Evolutionary conservation across 1,140 invertebrate species (phyloP), one percentile per base, ranked within the genome.

Genomic region (Spodoptera litura): DNA sequence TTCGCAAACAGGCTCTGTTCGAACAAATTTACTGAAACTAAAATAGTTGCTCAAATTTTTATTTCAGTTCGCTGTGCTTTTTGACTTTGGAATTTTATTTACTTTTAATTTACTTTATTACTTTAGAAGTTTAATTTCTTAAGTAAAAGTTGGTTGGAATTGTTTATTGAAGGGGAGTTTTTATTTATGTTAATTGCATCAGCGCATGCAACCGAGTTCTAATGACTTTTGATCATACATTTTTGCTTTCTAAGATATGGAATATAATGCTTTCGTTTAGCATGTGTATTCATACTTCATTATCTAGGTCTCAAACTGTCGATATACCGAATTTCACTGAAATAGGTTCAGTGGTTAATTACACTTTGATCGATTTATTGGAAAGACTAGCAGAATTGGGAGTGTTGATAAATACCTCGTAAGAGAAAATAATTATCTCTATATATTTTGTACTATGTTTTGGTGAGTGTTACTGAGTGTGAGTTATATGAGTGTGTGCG

Each of bases 11-110:
- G 56, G 58, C 31, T 53, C 15, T 5, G 49, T 78, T 62, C 44
- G 31, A 68, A 59, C 61, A 81, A 81, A 81, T 80, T 64, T 77
- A 59, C 70, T 38, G 61, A 81, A 66, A 35, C n/a, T 80, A 38
- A 5, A 52, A 15, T 55, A 52, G n/a, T 55, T 76, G 13, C 20
- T 12, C 2, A 6, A 20, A 44, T 38, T 27, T 74, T 74, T 62
- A 35, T 53, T 62, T 62, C 4, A 31, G 3, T 31, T 62, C 10
- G 12, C 3, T 51, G 72, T 12, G 20, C 44, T 66, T 66, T 52
- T 55, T 61, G 25, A 35, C 11, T 61, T 61, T 35, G 27, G 5
- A 25, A 5, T 61, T 61, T 13, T 66, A 53, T 11, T 53, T 11
- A 53, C 52, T 53, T 53, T 53, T 55, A 13, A n/a, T 55, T 55